Conservation (phyloP, 2,797 vertebrate genomes). For the Catharus ustulatus region DNA sequence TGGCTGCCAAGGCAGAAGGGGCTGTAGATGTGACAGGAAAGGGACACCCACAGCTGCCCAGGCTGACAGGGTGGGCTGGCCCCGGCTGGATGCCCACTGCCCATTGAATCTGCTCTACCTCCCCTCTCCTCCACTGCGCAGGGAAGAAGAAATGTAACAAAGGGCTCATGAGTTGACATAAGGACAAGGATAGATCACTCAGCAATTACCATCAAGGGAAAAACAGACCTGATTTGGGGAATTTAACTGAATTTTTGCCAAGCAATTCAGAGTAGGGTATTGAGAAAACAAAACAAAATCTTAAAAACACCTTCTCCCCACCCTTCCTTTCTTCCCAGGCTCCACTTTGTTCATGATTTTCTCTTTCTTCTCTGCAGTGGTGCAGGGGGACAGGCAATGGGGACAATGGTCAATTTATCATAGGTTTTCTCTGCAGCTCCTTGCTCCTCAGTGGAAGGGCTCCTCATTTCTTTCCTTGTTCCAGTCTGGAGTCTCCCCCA, state of each 20-base stretch:
- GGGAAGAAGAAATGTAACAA: not conserved
- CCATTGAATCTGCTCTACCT: not conserved
- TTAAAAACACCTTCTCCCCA: not conserved
- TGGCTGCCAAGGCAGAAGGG: not conserved
- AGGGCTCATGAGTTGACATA: not conserved
- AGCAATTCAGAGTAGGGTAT: not conserved
- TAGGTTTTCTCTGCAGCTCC: not conserved
- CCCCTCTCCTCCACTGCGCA: not conserved
- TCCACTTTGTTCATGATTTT: not conserved
- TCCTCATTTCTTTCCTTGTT: not conserved
- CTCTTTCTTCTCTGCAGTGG: not conserved
- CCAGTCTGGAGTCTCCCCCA: not conserved
- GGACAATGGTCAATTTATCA: not conserved
- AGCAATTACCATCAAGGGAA: not conserved
- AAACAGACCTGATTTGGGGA: not conserved
- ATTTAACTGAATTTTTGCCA: not conserved
- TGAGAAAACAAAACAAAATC: not conserved
- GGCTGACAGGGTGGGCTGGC: rapidly evolving
- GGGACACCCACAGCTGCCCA: not conserved
- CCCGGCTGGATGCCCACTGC: not conserved
- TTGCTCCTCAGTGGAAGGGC: not conserved
- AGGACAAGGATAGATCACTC: not conserved
- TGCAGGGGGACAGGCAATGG: not conserved
- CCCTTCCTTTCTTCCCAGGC: not conserved
- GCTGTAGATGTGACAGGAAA: not conserved